Evolutionary conservation across 2,113 vertebrate genomes (phyloP), one percentile per base, ranked within the genome.

Genomic region (Prunella himalayana): DNA sequence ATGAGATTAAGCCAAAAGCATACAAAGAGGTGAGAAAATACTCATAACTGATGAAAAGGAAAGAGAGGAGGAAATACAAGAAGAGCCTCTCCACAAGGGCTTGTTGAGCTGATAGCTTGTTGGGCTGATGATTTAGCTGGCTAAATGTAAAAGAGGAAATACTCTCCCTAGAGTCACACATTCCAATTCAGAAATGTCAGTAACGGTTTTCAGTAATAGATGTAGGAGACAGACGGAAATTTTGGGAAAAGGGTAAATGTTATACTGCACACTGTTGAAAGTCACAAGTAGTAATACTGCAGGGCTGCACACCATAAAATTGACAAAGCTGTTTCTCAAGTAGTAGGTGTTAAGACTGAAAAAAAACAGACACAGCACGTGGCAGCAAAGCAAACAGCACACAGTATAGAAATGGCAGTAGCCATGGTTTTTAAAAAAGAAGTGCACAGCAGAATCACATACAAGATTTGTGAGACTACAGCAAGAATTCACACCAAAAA

Each of bases 131-230:
- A 88, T 95, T 86, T 91, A 92, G 64, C 49, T 81, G 56, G 60
- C 30, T 82, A 71, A 86, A 94, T 41, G 72, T 47, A 81, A 66
- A 88, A 84, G 60, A 89, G 73, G 57, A 94, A 92, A 89, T 88
- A 81, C 27, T 49, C 44, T 84, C 77, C 75, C 64, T 51, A 56
- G 73, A 94, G 83, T 61, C 47, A 82, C 49, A 28, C 83, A 68
- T 84, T 86, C 60, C 84, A 86, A 82, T 84, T 84, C 83, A 92
- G 86, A 95, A 94, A 83, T 27, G 71, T 72, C 92, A 90, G 72
- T 51, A 96, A 84, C 1, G 0, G 76, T 93, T 96, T 95, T 75
- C 86, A 91, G 88, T 56, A 88, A 90, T 44, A 90, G 39, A 86
- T 17, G 60, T 28, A 71, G 30, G 75, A 95, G 86, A 90, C 35